phyloP scores from a whole-genome alignment of 2,797 vertebrate genomes.

The Anguilla obscura region DNA sequence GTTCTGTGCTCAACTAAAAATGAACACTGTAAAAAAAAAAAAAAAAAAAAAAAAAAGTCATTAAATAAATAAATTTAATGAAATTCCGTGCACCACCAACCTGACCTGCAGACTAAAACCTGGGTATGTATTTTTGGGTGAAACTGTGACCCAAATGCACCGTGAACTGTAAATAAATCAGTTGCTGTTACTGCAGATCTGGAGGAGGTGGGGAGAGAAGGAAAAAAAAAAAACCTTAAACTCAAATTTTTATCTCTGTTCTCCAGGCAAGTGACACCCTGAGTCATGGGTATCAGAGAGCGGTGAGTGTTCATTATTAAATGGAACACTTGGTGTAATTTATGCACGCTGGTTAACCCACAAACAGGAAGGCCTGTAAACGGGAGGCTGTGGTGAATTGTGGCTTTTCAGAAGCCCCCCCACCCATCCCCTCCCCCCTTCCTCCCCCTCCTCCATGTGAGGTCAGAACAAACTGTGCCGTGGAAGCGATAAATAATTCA shows the following conservation, averaged over 20 bases:
- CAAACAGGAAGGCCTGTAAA: constrained; percentile 28
- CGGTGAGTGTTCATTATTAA: background rate
- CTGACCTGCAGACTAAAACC: background rate
- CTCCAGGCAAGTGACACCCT: background rate
- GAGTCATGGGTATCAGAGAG: background rate
- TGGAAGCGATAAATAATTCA: constrained; percentile 28
- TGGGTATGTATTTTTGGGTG: background rate
- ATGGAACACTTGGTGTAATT: background rate
- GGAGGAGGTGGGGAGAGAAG: background rate
- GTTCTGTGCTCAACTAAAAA: background rate
- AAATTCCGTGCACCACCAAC: background rate
- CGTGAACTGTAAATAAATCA: background rate
- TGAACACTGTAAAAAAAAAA: background rate
- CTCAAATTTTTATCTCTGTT: constrained; percentile 2
- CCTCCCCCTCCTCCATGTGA: constrained; percentile 24
- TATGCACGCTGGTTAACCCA: constrained; percentile 35
- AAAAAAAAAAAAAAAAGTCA: background rate
- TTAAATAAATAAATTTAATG: background rate
- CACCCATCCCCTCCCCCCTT: too few species aligned
- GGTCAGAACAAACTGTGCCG: constrained; percentile 41
- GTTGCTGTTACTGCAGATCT: background rate
- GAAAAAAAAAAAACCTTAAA: background rate
- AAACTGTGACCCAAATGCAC: background rate
- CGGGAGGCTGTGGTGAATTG: constrained; percentile 28
- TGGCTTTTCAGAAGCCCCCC: constrained; percentile 29